Evolutionary conservation across 2,113 vertebrate species (phyloP).

Genomic region (Scortum barcoo): DNA sequence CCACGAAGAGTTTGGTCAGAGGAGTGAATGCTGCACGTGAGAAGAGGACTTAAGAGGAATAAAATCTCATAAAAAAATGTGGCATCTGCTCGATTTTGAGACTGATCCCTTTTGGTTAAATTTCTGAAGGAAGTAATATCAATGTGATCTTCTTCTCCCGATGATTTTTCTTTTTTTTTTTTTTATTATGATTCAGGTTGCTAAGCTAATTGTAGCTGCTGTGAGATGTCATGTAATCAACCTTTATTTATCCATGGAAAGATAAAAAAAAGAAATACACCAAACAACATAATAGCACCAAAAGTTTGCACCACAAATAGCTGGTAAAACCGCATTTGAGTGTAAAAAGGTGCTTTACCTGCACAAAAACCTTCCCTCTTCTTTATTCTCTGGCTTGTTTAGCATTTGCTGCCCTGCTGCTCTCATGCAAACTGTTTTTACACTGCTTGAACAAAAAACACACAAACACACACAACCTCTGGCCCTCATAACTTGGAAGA

Average conservation of each 20-base stretch:
- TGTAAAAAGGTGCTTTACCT: not conserved
- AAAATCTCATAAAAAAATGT: too few species aligned
- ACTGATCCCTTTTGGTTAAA: not conserved
- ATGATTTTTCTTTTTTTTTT: too few species aligned
- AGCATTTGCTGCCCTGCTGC: not conserved
- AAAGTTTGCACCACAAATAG: not conserved
- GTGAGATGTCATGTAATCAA: too few species aligned
- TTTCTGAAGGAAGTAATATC: too few species aligned
- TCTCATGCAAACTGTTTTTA: not conserved
- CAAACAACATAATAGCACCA: not conserved
- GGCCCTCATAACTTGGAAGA: not conserved
- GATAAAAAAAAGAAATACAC: too few species aligned
- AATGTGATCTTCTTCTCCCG: too few species aligned
- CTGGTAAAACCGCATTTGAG: not conserved
- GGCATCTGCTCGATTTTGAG: too few species aligned
- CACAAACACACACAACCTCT: slow-evolving; percentile 1
- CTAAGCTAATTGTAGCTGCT: not conserved
- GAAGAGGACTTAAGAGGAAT: too few species aligned
- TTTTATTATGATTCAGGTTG: too few species aligned
- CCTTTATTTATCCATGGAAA: not conserved
- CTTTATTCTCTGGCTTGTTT: not conserved
- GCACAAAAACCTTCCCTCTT: not conserved
- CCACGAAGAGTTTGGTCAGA: not conserved
- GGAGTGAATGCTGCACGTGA: not conserved
- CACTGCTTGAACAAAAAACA: not conserved